A percentile compares a stretch with the other conserved stretches of the same genome.
phyloP scores from a whole-genome alignment of 1,140 invertebrate species.

The Heliconius eleuchia region DNA sequence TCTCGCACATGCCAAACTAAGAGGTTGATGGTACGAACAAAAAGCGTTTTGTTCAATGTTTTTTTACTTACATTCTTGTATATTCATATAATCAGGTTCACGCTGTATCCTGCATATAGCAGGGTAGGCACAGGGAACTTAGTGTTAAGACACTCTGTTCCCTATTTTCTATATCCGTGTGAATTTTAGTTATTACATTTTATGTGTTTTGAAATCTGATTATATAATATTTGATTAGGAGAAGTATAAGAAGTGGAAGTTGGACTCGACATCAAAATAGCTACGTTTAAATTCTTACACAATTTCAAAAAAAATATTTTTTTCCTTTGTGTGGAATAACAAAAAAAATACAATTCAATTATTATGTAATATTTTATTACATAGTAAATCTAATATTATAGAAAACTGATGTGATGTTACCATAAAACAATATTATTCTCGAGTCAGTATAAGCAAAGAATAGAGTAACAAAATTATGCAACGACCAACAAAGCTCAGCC shows the following conservation, averaged over 20 bases:
- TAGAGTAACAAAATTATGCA: conserved; percentile 68
- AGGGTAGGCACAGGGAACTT: too few relatives aligned
- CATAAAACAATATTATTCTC: conserved; percentile 17
- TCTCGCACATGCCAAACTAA: conserved; percentile 26
- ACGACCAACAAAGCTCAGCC: conserved; percentile 55
- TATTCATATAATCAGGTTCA: too few relatives aligned
- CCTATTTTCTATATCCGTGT: too few relatives aligned
- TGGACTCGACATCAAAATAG: too few relatives aligned
- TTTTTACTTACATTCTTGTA: background rate
- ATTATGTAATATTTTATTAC: background rate
- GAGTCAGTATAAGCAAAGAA: conserved; percentile 38
- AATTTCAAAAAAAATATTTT: too few relatives aligned
- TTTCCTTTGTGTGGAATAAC: too few relatives aligned
- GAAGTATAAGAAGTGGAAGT: too few relatives aligned
- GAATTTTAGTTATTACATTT: too few relatives aligned
- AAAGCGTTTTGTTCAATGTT: background rate
- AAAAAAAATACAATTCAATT: background rate
- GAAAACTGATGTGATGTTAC: background rate
- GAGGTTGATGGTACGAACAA: background rate
- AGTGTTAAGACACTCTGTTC: too few relatives aligned
- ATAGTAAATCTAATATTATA: background rate
- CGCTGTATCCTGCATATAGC: background rate
- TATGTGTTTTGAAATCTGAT: too few relatives aligned
- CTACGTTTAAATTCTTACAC: too few relatives aligned
- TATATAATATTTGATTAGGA: too few relatives aligned